A percentile compares a stretch with the other conserved stretches of the same genome.
Evolutionary conservation across 2,797 vertebrate genomes (phyloP).

Genomic region (Rhincodon typus): DNA sequence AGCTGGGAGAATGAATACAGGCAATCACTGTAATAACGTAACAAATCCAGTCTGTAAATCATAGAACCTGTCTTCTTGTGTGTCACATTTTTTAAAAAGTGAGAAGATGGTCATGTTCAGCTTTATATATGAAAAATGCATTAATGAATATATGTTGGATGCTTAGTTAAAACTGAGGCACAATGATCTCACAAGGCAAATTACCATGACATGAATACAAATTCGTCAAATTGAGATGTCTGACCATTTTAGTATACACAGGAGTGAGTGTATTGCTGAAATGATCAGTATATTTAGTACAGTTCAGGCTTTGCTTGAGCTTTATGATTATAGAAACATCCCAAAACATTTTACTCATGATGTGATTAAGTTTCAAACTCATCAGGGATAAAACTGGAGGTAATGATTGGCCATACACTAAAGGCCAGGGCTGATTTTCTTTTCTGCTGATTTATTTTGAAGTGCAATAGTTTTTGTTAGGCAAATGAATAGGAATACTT

Average conservation of each 20-base stretch:
- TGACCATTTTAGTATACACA: neutral
- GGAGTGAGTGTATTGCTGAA: neutral
- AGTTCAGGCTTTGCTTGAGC: neutral
- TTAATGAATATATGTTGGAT: neutral
- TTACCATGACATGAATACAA: neutral
- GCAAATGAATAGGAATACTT: neutral
- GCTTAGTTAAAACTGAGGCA: neutral
- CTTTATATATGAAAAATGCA: neutral
- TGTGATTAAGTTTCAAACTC: neutral
- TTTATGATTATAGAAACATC: neutral
- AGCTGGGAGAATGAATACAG: neutral
- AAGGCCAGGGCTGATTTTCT: neutral
- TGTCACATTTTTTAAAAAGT: neutral
- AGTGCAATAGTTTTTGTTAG: neutral
- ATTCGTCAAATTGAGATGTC: neutral
- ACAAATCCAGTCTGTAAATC: neutral
- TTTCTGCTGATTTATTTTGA: neutral
- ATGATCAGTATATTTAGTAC: neutral
- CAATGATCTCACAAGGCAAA: neutral
- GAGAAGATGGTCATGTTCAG: neutral
- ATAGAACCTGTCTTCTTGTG: neutral
- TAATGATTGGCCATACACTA: neutral
- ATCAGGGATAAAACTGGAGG: neutral
- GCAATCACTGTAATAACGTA: neutral
- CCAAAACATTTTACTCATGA: neutral